Evolutionary conservation across 2,797 vertebrate genomes (phyloP).

Genomic region (Epinephelus awoara): DNA sequence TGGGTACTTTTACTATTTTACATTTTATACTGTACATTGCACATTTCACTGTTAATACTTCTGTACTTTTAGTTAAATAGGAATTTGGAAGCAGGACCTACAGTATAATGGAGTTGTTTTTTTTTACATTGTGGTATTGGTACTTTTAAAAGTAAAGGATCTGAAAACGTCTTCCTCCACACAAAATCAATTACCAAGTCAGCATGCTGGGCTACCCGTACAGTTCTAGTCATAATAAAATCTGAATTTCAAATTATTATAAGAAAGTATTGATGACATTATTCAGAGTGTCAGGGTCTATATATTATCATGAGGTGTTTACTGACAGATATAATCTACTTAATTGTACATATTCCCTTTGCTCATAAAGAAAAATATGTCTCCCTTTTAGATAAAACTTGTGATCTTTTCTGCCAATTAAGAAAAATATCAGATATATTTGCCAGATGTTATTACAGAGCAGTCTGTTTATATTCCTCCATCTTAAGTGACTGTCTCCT

Average conservation of each 20-base stretch:
- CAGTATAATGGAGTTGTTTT: too few relatives aligned
- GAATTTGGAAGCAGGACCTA: too few relatives aligned
- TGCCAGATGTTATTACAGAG: neutral
- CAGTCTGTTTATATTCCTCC: neutral
- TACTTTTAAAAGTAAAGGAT: neutral
- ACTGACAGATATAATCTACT: neutral
- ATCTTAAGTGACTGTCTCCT: neutral
- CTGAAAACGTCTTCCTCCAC: neutral
- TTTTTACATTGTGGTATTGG: too few relatives aligned
- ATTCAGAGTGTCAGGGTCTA: neutral
- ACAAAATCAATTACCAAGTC: neutral
- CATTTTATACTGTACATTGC: neutral
- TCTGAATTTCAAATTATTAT: neutral
- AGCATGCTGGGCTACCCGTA: neutral
- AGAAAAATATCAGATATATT: constrained; percentile 3
- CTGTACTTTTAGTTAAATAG: neutral
- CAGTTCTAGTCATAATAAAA: neutral
- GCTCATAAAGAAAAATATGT: neutral
- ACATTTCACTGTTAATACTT: neutral
- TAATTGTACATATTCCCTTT: neutral
- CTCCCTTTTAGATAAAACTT: neutral
- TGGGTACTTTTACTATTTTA: neutral
- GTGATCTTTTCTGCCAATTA: neutral
- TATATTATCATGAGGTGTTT: neutral
- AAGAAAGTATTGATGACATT: neutral